Evolutionary conservation across 2,113 vertebrate genomes (phyloP).

Genomic region (Ptyas mucosa): DNA sequence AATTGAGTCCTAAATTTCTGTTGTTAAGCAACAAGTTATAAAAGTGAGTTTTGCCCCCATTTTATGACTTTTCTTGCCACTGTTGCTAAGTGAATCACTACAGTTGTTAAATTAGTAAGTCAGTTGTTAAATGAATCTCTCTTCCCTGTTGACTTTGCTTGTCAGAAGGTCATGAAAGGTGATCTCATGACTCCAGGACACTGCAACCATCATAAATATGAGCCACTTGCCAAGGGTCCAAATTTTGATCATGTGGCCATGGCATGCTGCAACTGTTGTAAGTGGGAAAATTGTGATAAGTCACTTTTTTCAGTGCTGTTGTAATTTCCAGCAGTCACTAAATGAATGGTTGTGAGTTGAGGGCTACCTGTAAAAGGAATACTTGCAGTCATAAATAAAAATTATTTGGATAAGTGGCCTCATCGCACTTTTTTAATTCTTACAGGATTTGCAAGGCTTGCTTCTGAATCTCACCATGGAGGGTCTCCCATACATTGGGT

Average conservation of each 20-base stretch:
- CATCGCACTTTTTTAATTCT: constrained; percentile 37
- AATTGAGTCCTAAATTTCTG: not conserved
- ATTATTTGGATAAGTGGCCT: not conserved
- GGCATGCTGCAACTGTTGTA: not conserved
- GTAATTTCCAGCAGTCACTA: not conserved
- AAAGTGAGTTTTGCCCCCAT: not conserved
- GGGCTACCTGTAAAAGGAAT: not conserved
- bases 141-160: not conserved
- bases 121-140: not conserved
- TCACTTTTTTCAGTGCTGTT: not conserved
- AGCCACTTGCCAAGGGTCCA: not conserved
- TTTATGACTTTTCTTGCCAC: not conserved
- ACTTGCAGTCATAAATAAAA: not conserved
- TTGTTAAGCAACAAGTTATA: not conserved
- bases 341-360: not conserved
- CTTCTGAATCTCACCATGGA: constrained; percentile 94
- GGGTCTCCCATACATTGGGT: constrained; percentile 99
- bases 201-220: not conserved
- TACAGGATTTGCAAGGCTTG: constrained; percentile 89
- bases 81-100: not conserved
- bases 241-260: not conserved
- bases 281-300: not conserved
- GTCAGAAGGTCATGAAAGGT: not conserved
- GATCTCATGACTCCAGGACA: not conserved
- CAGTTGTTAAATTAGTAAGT: not conserved